phyloP scores from a whole-genome alignment of 2,113 vertebrate species.

The Sphaerodactylus townsendi region DNA sequence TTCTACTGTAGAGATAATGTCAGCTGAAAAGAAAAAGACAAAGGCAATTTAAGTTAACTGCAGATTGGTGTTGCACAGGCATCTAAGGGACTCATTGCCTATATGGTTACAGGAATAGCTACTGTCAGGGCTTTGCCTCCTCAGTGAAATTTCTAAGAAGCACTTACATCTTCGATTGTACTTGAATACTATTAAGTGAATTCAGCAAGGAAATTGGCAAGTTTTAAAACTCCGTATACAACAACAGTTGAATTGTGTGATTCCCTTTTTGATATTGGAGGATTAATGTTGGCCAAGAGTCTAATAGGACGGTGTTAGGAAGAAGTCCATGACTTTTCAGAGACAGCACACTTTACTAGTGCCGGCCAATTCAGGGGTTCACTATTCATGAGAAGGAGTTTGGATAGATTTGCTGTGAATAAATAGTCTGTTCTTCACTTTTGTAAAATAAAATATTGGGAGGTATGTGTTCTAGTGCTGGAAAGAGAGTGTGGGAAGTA shows the following conservation, averaged over 20 bases:
- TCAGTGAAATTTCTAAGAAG: constrained; percentile 41
- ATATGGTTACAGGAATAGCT: constrained; percentile 29
- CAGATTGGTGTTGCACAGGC: constrained; percentile 56
- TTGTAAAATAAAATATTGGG: neutral
- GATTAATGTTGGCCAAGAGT: neutral
- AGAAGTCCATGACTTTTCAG: neutral
- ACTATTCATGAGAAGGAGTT: neutral
- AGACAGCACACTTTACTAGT: neutral
- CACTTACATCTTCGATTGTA: constrained; percentile 22
- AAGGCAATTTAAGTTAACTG: constrained; percentile 72
- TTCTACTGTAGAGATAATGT: constrained; percentile 99
- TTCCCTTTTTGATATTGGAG: rapidly evolving
- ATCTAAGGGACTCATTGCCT: constrained; percentile 49
- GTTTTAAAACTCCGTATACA: neutral
- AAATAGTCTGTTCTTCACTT: neutral
- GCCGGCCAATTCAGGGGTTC: no score
- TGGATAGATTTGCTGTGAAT: neutral
- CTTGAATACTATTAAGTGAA: neutral
- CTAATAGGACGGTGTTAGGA: neutral
- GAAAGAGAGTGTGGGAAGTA: neutral
- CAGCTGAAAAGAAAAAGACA: constrained; percentile 88
- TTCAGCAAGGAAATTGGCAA: neutral
- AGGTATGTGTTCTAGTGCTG: neutral
- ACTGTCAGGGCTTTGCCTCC: constrained; percentile 6
- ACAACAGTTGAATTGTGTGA: neutral